Evolutionary conservation across 2,113 vertebrate genomes (phyloP).

Genomic region (Dromas ardeola): DNA sequence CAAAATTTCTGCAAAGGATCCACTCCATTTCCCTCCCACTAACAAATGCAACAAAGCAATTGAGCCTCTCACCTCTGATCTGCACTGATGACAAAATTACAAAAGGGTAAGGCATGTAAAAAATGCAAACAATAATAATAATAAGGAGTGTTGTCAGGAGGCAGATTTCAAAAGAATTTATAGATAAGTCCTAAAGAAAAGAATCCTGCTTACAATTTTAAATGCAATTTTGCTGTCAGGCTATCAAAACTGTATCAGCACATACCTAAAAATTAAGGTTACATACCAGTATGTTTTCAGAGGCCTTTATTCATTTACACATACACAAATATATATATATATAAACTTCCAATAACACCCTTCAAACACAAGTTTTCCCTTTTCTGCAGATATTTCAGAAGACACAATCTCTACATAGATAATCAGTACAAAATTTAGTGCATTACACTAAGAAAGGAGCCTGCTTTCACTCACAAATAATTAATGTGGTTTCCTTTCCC

Average conservation of each 20-base stretch:
- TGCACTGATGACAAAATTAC: neutral
- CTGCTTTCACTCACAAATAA: neutral
- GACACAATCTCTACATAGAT: neutral
- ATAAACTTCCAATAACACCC: neutral
- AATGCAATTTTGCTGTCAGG: neutral
- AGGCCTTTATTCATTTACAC: neutral
- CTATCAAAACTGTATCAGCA: neutral
- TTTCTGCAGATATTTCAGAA: neutral
- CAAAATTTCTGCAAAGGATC: neutral
- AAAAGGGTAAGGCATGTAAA: neutral
- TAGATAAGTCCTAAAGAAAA: neutral
- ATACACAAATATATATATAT: neutral
- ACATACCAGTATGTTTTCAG: neutral
- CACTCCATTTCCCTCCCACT: neutral
- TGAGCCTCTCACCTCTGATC: neutral
- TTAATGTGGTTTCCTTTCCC: neutral
- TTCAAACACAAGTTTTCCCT: neutral
- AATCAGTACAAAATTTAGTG: neutral
- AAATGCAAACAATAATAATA: neutral
- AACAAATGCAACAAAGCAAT: neutral
- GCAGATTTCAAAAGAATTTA: neutral
- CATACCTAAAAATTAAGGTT: neutral
- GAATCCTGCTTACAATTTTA: neutral
- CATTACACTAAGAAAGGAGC: neutral
- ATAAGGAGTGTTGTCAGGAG: neutral